Conservation (phyloP, 2,113 vertebrate genomes). For the Scomber colias region DNA sequence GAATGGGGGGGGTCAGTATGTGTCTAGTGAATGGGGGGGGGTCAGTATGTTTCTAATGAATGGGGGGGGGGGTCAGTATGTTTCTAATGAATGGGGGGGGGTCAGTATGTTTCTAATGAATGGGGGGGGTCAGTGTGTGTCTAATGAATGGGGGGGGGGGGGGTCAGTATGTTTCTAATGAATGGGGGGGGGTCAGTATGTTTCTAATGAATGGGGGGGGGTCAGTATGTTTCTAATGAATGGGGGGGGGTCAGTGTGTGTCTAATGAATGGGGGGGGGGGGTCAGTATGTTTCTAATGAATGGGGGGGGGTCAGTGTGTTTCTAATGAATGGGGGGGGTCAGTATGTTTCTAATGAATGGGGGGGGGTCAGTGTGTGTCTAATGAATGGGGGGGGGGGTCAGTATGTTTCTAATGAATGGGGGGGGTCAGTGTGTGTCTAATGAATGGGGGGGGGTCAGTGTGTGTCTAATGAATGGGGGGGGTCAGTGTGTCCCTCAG, state of each 20-base stretch:
- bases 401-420: slow-evolving; percentile 72
- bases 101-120: slow-evolving; percentile 85
- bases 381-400: background rate
- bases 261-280: too few relatives aligned
- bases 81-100: slow-evolving; percentile 83
- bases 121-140: slow-evolving; percentile 87
- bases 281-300: slow-evolving; percentile 87
- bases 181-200: slow-evolving; percentile 84
- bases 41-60: slow-evolving; percentile 87
- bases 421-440: too few relatives aligned
- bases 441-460: slow-evolving; percentile 69
- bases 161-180: slow-evolving; percentile 84
- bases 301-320: slow-evolving; percentile 81
- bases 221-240: slow-evolving; percentile 87
- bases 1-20: slow-evolving; percentile 86
- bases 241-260: slow-evolving; percentile 85
- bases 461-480: slow-evolving; percentile 60
- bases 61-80: slow-evolving; percentile 86
- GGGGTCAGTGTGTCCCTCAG: slow-evolving; percentile 86
- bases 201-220: slow-evolving; percentile 83
- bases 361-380: slow-evolving; percentile 82
- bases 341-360: slow-evolving; percentile 89
- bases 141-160: slow-evolving; percentile 83
- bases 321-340: slow-evolving; percentile 69
- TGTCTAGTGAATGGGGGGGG: slow-evolving; percentile 82